These are phyloP conservation scores for Sweltsa coloradensis DNA, from an alignment of 1,140 invertebrate genomes.

Conservation along the genomic window DNA sequence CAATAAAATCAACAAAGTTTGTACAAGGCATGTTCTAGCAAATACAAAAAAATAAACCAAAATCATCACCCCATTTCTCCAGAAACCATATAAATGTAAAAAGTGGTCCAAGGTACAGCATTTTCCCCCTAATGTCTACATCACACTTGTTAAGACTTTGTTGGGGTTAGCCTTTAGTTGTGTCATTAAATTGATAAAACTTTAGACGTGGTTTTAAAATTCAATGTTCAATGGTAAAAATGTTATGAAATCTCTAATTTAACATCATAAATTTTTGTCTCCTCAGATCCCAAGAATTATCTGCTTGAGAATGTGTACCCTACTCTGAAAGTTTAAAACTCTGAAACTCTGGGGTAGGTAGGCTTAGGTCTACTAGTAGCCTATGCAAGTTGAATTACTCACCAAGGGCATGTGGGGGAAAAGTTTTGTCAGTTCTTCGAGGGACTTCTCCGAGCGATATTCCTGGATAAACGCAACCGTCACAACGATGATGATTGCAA, in stretches of 20 bases:
- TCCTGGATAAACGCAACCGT: constrained; percentile 99
- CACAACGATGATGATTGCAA: constrained; percentile 91
- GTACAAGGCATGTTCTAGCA: no score
- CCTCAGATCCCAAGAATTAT: background rate
- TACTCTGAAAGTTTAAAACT: constrained; percentile 1
- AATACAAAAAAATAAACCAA: no score
- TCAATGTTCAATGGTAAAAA: background rate
- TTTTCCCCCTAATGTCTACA: no score
- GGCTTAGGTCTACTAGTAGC: background rate
- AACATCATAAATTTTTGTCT: background rate
- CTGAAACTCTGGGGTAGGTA: background rate
- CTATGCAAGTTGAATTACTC: constrained; percentile 1
- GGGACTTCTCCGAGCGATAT: constrained; percentile 98
- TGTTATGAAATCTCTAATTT: background rate
- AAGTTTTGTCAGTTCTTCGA: constrained; percentile 95
- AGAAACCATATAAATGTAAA: no score
- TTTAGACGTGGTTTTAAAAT: background rate
- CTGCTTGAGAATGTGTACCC: background rate
- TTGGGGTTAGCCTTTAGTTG: no score
- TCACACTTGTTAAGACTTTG: no score
- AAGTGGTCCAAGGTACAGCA: no score
- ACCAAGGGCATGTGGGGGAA: constrained; percentile 85
- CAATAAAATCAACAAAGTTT: no score
- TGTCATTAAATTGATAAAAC: no score
- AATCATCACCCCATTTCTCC: no score